These are phyloP conservation scores for Acropora tenuis DNA, from an alignment of 64 coral and sea anemone species.

Conservation along the genomic window DNA sequence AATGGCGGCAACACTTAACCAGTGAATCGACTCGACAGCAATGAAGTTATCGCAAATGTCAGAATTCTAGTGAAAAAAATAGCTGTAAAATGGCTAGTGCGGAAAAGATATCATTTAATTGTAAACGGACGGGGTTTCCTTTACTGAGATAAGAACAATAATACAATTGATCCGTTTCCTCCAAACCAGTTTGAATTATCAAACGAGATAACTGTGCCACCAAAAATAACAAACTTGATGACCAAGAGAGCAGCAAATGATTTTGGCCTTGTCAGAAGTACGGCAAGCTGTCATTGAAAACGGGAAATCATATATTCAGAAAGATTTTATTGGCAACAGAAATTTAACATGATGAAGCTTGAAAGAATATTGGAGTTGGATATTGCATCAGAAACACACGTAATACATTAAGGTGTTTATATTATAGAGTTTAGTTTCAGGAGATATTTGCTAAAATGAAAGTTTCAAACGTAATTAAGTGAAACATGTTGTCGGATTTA, in stretches of 20 bases:
- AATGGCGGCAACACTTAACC: too few species aligned
- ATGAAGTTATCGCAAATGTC: too few species aligned
- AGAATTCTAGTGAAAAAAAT: too few species aligned
- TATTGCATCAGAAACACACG: neutral
- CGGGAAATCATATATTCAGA: conserved; percentile 36
- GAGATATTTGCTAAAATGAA: too few species aligned
- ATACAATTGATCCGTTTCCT: neutral
- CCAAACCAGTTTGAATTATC: neutral
- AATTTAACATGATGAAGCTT: neutral
- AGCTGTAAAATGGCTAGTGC: too few species aligned
- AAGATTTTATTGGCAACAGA: neutral
- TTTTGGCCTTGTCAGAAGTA: neutral
- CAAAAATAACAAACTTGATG: conserved; percentile 27
- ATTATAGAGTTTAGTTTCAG: too few species aligned
- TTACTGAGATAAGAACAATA: neutral
- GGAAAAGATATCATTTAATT: neutral
- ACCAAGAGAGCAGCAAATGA: neutral
- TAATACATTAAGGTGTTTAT: neutral
- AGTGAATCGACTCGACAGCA: too few species aligned
- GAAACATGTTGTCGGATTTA: too few species aligned
- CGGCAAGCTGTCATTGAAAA: neutral
- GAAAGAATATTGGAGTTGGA: neutral
- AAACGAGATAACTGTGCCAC: conserved; percentile 9
- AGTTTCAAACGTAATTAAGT: too few species aligned
- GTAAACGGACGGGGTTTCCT: neutral